Conservation (phyloP, 1,140 invertebrate species). For the Magallana ariakensis region DNA sequence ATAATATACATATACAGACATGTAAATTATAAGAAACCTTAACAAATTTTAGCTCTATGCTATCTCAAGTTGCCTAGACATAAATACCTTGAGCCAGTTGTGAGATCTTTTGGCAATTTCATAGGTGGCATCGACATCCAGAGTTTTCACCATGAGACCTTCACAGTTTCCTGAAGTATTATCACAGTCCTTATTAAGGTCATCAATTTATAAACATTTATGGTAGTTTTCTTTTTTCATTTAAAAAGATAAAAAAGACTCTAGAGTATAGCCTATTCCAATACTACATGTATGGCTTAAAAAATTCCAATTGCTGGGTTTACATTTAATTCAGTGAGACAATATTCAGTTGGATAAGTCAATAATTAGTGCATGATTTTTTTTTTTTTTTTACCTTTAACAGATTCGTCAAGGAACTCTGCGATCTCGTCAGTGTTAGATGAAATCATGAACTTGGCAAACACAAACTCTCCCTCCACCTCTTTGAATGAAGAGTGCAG, state of each 20-base stretch:
- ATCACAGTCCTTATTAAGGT: too few relatives aligned
- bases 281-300: too few relatives aligned
- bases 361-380: background rate
- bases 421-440: constrained; percentile 94
- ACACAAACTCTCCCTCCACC: constrained; percentile 90
- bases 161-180: constrained; percentile 91
- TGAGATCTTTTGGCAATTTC: constrained; percentile 98
- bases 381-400: constrained; percentile 85
- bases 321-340: background rate
- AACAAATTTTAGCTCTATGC: too few relatives aligned
- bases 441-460: constrained; percentile 89
- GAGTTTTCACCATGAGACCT: constrained; percentile 98
- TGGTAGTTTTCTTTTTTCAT: too few relatives aligned
- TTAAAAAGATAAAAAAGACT: too few relatives aligned
- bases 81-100: constrained; percentile 93
- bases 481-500: constrained; percentile 87
- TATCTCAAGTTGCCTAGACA: too few relatives aligned
- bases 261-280: too few relatives aligned
- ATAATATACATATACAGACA: background rate
- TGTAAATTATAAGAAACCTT: too few relatives aligned
- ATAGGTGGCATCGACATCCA: constrained; percentile 95
- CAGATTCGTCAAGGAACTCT: constrained; percentile 96
- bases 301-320: too few relatives aligned
- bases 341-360: background rate
- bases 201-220: too few relatives aligned